phyloP scores from a whole-genome alignment of 2,888 invertebrate genomes.

The Entomobrya multifasciata region DNA sequence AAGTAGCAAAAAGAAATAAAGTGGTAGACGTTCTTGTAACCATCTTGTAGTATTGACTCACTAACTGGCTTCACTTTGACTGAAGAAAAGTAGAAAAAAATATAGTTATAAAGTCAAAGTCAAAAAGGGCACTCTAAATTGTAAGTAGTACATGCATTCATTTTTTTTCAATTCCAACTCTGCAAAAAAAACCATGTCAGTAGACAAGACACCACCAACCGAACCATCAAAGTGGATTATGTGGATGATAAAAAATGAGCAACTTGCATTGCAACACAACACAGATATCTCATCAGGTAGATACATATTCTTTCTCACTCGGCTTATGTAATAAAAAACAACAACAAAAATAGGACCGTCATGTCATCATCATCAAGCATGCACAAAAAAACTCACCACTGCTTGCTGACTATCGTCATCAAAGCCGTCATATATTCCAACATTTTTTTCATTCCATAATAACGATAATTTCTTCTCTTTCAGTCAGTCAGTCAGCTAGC shows the following conservation, averaged over 20 bases:
- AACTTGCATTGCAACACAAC: too few relatives aligned
- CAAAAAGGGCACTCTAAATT: slow-evolving; percentile 2
- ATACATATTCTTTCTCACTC: not conserved
- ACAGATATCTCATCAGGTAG: too few relatives aligned
- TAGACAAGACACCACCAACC: too few relatives aligned
- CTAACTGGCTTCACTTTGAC: not conserved
- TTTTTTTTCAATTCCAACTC: not conserved
- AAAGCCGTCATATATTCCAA: not conserved
- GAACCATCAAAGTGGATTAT: not conserved
- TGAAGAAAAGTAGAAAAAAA: not conserved
- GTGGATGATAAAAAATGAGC: not conserved
- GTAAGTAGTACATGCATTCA: too few relatives aligned
- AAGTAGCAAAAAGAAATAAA: too few relatives aligned
- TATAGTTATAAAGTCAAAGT: slow-evolving; percentile 3
- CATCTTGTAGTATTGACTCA: too few relatives aligned
- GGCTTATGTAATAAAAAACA: slow-evolving; percentile 14
- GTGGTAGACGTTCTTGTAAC: too few relatives aligned
- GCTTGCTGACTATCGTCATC: too few relatives aligned
- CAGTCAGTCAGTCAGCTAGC: too few relatives aligned
- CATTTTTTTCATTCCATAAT: not conserved
- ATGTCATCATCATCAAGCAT: too few relatives aligned
- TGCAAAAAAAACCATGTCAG: slow-evolving; percentile 6
- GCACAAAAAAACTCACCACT: slow-evolving; percentile 6
- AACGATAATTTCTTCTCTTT: not conserved
- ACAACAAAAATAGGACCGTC: slow-evolving; percentile 13